These are phyloP conservation scores for Aptenodytes forsteri DNA, from an alignment of 2,113 vertebrate species.

Conservation along the genomic window DNA sequence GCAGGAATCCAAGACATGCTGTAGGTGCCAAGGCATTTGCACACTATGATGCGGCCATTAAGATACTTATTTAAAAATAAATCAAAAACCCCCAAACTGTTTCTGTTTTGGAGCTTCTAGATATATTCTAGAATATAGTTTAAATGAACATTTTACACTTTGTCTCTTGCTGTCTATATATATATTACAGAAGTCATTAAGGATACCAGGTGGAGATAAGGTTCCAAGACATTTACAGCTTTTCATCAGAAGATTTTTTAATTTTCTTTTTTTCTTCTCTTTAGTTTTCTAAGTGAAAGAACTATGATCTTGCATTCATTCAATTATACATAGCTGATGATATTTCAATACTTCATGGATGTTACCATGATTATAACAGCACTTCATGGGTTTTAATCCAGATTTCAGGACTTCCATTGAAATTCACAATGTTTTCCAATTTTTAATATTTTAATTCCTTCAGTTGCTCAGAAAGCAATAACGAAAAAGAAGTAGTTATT, in stretches of 20 bases:
- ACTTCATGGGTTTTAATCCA: background rate
- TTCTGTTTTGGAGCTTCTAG: background rate
- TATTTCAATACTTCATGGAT: background rate
- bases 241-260: background rate
- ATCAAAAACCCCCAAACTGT: accelerated
- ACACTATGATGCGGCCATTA: background rate
- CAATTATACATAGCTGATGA: background rate
- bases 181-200: background rate
- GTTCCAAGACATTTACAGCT: background rate
- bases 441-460: background rate
- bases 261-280: background rate
- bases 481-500: background rate
- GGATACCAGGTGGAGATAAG: background rate
- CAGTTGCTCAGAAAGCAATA: background rate
- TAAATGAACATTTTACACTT: background rate
- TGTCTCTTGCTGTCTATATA: background rate
- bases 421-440: background rate
- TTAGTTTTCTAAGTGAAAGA: background rate
- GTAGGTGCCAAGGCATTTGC: background rate
- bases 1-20: background rate
- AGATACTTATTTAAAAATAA: background rate
- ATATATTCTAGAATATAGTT: background rate
- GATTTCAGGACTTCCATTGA: background rate
- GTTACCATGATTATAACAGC: background rate
- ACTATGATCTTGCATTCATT: background rate